Evolutionary conservation across 2,113 vertebrate genomes (phyloP).

Genomic region (Pungitius pungitius): DNA sequence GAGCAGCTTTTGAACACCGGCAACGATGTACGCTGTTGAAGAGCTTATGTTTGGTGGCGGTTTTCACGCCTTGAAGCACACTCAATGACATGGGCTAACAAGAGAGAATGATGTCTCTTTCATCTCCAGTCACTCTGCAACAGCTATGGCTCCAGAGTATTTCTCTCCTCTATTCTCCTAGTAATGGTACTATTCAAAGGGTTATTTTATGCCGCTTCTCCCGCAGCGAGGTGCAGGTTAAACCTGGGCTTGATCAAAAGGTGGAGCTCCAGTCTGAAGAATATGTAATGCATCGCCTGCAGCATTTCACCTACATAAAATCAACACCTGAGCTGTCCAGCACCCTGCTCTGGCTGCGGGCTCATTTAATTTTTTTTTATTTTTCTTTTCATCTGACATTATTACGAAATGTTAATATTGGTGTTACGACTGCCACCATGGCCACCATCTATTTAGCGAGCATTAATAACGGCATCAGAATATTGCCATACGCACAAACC

Average conservation of each 20-base stretch:
- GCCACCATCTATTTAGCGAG: slow-evolving; percentile 4
- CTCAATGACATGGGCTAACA: slow-evolving; percentile 75
- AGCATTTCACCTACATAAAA: slow-evolving; percentile 32
- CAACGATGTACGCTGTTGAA: slow-evolving; percentile 36
- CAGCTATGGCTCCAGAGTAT: slow-evolving; percentile 58
- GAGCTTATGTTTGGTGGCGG: slow-evolving; percentile 41
- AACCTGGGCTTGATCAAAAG: slow-evolving; percentile 76
- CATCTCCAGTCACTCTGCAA: slow-evolving; percentile 72
- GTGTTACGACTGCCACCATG: background rate
- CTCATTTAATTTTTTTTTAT: slow-evolving; percentile 40
- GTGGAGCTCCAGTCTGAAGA: slow-evolving; percentile 58
- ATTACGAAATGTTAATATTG: slow-evolving; percentile 8
- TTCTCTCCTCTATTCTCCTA: slow-evolving; percentile 65
- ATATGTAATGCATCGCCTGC: slow-evolving; percentile 62
- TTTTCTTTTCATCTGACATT: slow-evolving; percentile 30
- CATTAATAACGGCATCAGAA: background rate
- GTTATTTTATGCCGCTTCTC: slow-evolving; percentile 69
- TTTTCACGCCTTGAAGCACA: slow-evolving; percentile 44
- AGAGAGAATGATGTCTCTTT: slow-evolving; percentile 78
- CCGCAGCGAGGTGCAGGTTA: slow-evolving; percentile 66
- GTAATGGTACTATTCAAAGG: slow-evolving; percentile 72
- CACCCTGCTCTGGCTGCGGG: slow-evolving; percentile 8
- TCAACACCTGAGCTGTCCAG: slow-evolving; percentile 24
- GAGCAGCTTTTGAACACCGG: slow-evolving; percentile 24
- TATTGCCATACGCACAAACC: background rate